phyloP scores from a whole-genome alignment of 2,113 vertebrate species.

The Scolopax mira region DNA sequence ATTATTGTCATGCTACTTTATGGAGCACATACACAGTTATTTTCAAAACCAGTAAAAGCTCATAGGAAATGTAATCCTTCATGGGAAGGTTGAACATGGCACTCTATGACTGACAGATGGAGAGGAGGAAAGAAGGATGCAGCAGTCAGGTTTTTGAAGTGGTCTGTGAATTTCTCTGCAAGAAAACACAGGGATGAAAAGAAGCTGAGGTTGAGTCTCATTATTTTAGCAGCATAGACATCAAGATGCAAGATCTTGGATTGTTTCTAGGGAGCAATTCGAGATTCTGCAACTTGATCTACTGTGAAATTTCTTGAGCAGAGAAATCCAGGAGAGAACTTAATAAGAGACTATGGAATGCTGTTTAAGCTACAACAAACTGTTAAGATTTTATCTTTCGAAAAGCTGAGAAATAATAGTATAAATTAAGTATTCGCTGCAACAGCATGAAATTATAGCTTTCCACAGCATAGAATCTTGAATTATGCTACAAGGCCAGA shows the following conservation, averaged over 20 bases:
- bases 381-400: neutral
- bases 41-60: neutral
- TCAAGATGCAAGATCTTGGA: neutral
- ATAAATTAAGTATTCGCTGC: neutral
- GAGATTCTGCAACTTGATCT: neutral
- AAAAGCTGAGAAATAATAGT: neutral
- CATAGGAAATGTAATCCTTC: neutral
- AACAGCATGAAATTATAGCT: neutral
- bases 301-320: neutral
- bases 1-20: neutral
- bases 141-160: neutral
- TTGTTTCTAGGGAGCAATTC: neutral
- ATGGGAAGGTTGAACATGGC: rapidly evolving
- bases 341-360: neutral
- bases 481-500: neutral
- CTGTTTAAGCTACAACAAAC: neutral
- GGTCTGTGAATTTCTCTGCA: neutral
- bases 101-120: neutral
- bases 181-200: neutral
- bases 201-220: neutral
- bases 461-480: neutral
- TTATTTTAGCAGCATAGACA: neutral
- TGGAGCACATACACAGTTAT: neutral
- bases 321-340: neutral
- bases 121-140: neutral